These are phyloP conservation scores for Leptinotarsa juncta DNA, from an alignment of 2,888 invertebrate genomes.

Conservation along the genomic window DNA sequence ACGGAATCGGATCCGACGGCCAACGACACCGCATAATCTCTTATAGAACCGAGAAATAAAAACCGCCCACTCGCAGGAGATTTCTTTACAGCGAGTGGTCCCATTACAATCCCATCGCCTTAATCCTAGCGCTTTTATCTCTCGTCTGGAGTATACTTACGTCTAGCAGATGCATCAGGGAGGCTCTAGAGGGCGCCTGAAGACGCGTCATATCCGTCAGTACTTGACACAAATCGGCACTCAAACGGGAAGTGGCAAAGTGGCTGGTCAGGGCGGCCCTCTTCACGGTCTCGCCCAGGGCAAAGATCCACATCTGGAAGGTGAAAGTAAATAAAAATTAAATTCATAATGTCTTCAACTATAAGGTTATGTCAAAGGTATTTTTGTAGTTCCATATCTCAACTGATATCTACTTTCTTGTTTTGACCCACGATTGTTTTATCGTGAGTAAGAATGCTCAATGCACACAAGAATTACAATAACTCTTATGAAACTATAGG, in stretches of 20 bases:
- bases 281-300: slow-evolving; percentile 70
- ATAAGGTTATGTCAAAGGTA: not conserved
- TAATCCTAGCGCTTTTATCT: slow-evolving; percentile 14
- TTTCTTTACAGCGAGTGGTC: not conserved
- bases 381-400: too few species aligned
- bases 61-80: not conserved
- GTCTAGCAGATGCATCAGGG: slow-evolving; percentile 72
- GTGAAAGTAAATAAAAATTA: slow-evolving; percentile 7
- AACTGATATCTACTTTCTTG: too few species aligned
- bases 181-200: slow-evolving; percentile 68
- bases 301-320: slow-evolving; percentile 74
- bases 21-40: not conserved
- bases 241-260: slow-evolving; percentile 66
- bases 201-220: slow-evolving; percentile 70
- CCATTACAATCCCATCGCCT: slow-evolving; percentile 8
- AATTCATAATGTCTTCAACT: not conserved
- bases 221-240: slow-evolving; percentile 68
- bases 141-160: slow-evolving; percentile 64
- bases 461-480: too few species aligned
- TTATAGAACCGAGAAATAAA: not conserved
- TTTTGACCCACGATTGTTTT: too few species aligned
- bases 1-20: too few species aligned
- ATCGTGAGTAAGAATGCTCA: too few species aligned
- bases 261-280: slow-evolving; percentile 66
- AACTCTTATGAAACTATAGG: too few species aligned